These are phyloP conservation scores for Ptychodera flava DNA, from an alignment of 35 echinoderm and acorn worm species.

Conservation along the genomic window DNA sequence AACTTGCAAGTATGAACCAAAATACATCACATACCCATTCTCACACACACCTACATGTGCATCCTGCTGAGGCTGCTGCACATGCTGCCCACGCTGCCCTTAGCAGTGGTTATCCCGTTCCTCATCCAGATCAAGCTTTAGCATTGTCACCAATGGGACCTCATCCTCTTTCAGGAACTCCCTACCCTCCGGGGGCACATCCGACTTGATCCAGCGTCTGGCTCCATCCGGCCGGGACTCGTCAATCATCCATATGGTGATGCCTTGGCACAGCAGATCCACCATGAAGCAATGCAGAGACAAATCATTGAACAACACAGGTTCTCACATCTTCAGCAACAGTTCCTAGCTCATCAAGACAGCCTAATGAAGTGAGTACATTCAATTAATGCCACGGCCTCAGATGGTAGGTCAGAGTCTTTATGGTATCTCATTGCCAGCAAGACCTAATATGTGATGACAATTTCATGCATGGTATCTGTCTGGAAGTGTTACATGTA, in stretches of 20 bases:
- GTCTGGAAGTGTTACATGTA: too few relatives aligned
- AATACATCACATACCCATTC: constrained; percentile 94
- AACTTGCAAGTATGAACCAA: constrained; percentile 31
- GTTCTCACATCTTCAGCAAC: not conserved
- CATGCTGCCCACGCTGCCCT: not conserved
- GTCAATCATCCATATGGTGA: not conserved
- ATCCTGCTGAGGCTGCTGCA: constrained; percentile 50
- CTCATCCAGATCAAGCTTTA: not conserved
- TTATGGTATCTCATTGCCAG: too few relatives aligned
- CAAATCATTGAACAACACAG: not conserved
- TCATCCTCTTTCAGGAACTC: not conserved
- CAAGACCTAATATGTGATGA: too few relatives aligned
- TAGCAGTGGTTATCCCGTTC: not conserved
- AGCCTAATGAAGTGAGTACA: not conserved
- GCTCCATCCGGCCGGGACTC: not conserved
- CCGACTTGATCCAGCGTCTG: not conserved
- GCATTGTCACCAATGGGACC: not conserved
- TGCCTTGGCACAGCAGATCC: not conserved
- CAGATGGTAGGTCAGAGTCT: too few relatives aligned
- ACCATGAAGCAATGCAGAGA: not conserved
- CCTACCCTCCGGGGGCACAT: not conserved
- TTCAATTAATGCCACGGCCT: too few relatives aligned
- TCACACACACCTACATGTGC: constrained; percentile 96
- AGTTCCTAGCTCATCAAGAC: not conserved
- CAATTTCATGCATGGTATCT: too few relatives aligned